Evolutionary conservation across 2,888 invertebrate genomes (phyloP), one percentile per base, ranked within the genome.

Genomic region (Eulithis prunata): DNA sequence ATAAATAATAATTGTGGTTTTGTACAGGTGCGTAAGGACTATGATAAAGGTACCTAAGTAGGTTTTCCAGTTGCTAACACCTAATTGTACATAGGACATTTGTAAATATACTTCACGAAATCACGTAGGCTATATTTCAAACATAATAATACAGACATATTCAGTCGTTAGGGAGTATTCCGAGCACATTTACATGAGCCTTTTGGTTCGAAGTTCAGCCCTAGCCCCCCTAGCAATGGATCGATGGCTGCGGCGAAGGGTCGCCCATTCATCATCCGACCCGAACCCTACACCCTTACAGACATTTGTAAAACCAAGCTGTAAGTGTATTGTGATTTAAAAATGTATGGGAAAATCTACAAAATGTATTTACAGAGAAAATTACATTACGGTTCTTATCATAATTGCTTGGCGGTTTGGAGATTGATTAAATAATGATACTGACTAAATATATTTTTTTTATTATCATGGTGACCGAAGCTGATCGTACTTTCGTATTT

Each of bases 241-340:
- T 88, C 88, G 88, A 88, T 87, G 79, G 69, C 78, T 75, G 76
- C 71, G 69, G 76, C 77, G 78, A 74, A 74, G 76, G 78, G 70
- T 75, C 73, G 74, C 76, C 79, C 82, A 85, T 87, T 84, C 83
- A 85, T 85, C 83, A 83, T 81, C 70, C 78, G 71, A 80, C 80
- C 78, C 78, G 69, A 76, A 79, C 75, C 71, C 71, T 73, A 75
- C 75, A 75, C 77, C 79, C 79, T 77, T 72, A 70, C 70, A 71
- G 68, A 64, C 71, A 71, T 68, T 74, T 72, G 68, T 68, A 54
- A 38, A 14, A 64, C 65, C 68, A 70, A 36, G 46, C 52, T 51
- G 59, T 45, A 56, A 51, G 55, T 52, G 54, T 49, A 54, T 41
- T 57, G 46, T 64, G 41, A 47, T 58, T 64, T 49, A 49, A 61